Evolutionary conservation across 2,888 invertebrate species (phyloP).

Genomic region (Sarcophaga subvicina): DNA sequence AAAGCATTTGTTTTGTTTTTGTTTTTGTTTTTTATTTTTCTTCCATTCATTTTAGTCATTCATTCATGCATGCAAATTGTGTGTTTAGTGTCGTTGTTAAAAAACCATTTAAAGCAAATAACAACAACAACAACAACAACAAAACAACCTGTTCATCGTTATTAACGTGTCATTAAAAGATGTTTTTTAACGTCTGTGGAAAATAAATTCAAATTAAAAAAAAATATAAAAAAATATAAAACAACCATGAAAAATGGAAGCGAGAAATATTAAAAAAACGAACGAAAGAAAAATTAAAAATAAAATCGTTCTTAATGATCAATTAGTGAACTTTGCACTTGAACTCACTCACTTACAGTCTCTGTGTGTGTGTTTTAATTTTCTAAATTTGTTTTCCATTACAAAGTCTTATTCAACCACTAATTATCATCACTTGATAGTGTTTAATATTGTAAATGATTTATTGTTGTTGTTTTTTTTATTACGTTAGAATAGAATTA

Average conservation of each 20-base stretch:
- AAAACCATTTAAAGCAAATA: background rate
- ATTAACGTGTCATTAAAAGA: background rate
- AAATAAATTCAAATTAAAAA: background rate
- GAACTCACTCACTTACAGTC: constrained; percentile 14
- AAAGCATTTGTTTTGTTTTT: too few species aligned
- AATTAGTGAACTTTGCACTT: constrained; percentile 59
- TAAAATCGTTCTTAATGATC: constrained; percentile 50
- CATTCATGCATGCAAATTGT: background rate
- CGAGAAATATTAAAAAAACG: too few species aligned
- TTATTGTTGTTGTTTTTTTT: too few species aligned
- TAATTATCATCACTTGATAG: too few species aligned
- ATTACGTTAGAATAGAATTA: too few species aligned
- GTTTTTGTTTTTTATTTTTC: background rate
- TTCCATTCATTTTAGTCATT: background rate
- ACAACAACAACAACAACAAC: background rate
- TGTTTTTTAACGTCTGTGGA: background rate
- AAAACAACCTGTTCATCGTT: background rate
- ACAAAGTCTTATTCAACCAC: background rate
- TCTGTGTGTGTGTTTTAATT: background rate
- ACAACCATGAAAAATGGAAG: too few species aligned
- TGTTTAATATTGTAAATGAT: too few species aligned
- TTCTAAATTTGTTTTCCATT: background rate
- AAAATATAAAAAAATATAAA: background rate
- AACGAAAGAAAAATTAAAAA: background rate
- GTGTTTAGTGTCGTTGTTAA: background rate